These are phyloP conservation scores for Aurelia coerulea DNA, from an alignment of 30 jellyfish, hydroid and myxozoan genomes.

Conservation along the genomic window DNA sequence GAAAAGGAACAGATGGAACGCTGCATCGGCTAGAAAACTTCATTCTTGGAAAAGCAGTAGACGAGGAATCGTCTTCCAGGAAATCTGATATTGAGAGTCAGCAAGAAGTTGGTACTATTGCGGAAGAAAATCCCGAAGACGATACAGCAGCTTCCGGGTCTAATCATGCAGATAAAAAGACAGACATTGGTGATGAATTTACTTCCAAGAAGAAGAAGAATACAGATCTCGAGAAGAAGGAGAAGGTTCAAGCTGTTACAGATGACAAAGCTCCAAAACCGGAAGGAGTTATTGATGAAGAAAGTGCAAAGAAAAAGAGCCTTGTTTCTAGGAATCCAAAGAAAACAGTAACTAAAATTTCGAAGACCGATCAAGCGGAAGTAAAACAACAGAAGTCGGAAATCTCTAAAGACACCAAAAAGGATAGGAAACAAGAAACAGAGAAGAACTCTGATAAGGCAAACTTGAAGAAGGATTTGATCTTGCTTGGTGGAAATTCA, in stretches of 20 bases:
- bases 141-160: conserved; percentile 8
- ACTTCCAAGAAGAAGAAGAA: neutral
- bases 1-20: neutral
- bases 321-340: neutral
- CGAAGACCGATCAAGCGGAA: neutral
- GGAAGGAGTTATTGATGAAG: neutral
- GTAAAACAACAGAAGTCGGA: neutral
- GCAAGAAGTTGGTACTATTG: conserved; percentile 36
- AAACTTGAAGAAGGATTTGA: conserved; percentile 1
- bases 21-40: conserved; percentile 50
- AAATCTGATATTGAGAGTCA: conserved; percentile 51
- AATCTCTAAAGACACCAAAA: neutral
- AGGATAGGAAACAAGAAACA: neutral
- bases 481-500: neutral
- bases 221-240: neutral
- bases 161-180: neutral
- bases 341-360: neutral
- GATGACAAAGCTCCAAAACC: neutral
- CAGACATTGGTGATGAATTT: neutral
- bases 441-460: neutral
- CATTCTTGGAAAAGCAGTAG: conserved; percentile 15
- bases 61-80: conserved; percentile 5
- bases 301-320: neutral
- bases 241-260: neutral
- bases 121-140: conserved; percentile 6